Evolutionary conservation across 2,888 invertebrate genomes (phyloP), one percentile per base, ranked within the genome.

Genomic region (Macrosoma leucophasiata): DNA sequence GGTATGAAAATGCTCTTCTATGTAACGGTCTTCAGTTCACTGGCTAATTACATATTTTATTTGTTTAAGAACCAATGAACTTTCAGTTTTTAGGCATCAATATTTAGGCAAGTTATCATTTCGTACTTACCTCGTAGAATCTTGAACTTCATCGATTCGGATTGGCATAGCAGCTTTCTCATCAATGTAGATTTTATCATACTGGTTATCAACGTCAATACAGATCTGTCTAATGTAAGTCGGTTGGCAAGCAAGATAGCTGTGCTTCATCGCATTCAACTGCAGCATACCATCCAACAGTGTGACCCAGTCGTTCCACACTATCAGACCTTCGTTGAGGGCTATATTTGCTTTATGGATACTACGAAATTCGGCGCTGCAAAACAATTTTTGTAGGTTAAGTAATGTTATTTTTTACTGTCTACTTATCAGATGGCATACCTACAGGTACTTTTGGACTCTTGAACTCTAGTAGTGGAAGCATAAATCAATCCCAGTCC

Each of bases 231-330:
- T 52, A 2, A 72, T 56, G 2, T 50, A 48, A 0, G 88, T 89
- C 0, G 92, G 91, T n/a, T 91, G 74, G 25, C 88, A 77, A 0
- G 92, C 72, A 1, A n/a, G n/a, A n/a, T n/a, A n/a, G n/a, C n/a
- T n/a, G n/a, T n/a, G n/a, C n/a, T n/a, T 85, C 8, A 93, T 55
- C 8, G 90, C 82, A 29, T 88, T 85, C 38, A 93, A 86, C 72
- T 96, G 95, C 8, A 96, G 66, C 85, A 96, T 87, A 0, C 91
- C 90, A 64, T 96, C 95, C 51, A 96, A 82, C 49, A 93, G 90
- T 2, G 91, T 87, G 0, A 91, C 88, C 94, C 94, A 96, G 61
- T 93, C 92, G 10, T 85, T 79, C 93, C 93, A 94, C 20, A 64
- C 55, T 3, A 87, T 46, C 25, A 61, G 40, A 13, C 78, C 86